phyloP scores from a whole-genome alignment of 2,888 invertebrate species.

The Scaptomyza parva region DNA sequence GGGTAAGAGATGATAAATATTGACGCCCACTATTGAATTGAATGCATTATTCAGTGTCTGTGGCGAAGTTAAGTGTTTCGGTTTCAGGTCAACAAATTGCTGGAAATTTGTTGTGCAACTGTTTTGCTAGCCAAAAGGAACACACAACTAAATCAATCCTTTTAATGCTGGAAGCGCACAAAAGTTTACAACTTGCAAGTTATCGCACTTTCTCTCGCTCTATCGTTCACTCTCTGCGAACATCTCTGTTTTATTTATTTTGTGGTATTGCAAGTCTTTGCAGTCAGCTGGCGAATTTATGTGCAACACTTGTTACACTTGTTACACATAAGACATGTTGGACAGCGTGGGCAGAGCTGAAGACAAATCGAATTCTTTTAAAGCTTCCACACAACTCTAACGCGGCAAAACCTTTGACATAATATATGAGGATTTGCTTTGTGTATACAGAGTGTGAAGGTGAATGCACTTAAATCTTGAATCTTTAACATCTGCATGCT shows the following conservation, averaged over 20 bases:
- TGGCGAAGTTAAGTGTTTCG: slow-evolving; percentile 7
- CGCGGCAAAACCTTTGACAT: slow-evolving; percentile 35
- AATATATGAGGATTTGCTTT: slow-evolving; percentile 64
- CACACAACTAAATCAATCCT: slow-evolving; percentile 51
- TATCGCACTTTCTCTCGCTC: slow-evolving; percentile 2
- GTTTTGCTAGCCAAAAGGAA: slow-evolving; percentile 13
- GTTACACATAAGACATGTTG: slow-evolving; percentile 67
- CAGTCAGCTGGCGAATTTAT: slow-evolving; percentile 50
- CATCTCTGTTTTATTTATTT: slow-evolving; percentile 53
- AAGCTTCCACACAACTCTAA: slow-evolving; percentile 24
- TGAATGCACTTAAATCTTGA: not conserved
- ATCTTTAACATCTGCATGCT: not conserved
- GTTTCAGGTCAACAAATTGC: slow-evolving; percentile 37
- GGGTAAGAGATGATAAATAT: not conserved
- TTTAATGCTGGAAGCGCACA: slow-evolving; percentile 21
- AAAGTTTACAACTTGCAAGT: slow-evolving; percentile 41
- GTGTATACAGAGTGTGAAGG: not conserved
- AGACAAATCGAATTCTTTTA: slow-evolving; percentile 69
- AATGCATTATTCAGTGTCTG: slow-evolving; percentile 5
- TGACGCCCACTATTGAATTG: not conserved
- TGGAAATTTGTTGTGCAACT: slow-evolving; percentile 37
- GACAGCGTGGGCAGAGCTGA: slow-evolving; percentile 49
- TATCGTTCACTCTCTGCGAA: too few relatives aligned
- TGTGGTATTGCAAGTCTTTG: slow-evolving; percentile 39
- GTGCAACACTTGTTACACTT: slow-evolving; percentile 56